A percentile compares a stretch with the other conserved stretches of the same genome.
Conservation (phyloP, 2,888 invertebrate species). For the Horisme vitalbata region DNA sequence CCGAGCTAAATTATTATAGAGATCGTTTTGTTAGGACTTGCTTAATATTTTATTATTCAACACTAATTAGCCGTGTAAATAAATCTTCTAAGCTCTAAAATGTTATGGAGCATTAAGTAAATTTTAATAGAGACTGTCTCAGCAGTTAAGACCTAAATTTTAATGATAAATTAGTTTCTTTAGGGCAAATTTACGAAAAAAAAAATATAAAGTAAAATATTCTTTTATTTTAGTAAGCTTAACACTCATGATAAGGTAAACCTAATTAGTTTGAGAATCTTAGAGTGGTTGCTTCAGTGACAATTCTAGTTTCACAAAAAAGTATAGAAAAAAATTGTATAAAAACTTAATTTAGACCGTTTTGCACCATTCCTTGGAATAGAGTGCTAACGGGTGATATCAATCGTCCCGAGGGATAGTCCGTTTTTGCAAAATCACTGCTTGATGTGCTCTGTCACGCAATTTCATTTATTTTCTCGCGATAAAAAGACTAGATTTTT, state of each 20-base stretch:
- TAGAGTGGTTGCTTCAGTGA: no score
- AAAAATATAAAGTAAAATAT: no score
- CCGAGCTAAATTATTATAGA: background rate
- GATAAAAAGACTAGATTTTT: background rate
- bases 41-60: conserved; percentile 1
- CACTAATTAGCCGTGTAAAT: conserved; percentile 3
- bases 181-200: no score
- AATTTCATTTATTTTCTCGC: conserved; percentile 18
- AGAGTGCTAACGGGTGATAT: conserved; percentile 48
- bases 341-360: conserved; percentile 38
- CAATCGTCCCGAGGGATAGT: conserved; percentile 41
- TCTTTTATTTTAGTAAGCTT: no score
- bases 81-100: background rate
- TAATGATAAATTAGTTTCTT: no score
- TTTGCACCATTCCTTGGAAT: conserved; percentile 44
- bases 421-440: conserved; percentile 47
- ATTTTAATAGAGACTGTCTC: background rate
- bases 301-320: no score
- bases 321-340: no score
- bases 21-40: background rate
- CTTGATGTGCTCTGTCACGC: conserved; percentile 19
- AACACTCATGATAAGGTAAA: no score
- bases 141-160: no score
- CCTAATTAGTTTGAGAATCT: no score
- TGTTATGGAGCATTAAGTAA: background rate